Evolutionary conservation across 1,140 invertebrate genomes (phyloP), one percentile per base, ranked within the genome.

Genomic region (Drosophila takahashii): DNA sequence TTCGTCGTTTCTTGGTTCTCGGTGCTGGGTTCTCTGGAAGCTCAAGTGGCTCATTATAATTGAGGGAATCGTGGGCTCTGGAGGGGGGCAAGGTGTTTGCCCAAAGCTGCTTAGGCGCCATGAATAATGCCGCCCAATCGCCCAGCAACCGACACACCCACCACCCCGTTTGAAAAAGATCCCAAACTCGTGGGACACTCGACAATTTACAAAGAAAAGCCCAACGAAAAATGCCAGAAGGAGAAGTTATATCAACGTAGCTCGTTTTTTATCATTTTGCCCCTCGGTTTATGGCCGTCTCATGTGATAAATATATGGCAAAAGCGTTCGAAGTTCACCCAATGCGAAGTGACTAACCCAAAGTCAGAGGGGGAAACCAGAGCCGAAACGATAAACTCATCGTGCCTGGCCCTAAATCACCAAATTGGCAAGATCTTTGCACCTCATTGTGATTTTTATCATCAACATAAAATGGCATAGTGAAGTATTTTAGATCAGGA

Each of bases 11-110:
- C 47, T 51, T 22, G 29, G 32, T 36, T 54, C 16, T 29, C n/a
- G 15, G 26, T 29, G 50, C 16, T 29, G 27, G 42, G 44, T 62
- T 57, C 64, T 52, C 53, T 61, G 60, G 50, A 65, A 75, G 71
- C 80, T 84, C 80, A 83, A 84, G 80, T 83, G 80, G 51, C 75
- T 71, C 75, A 84, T 83, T 83, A 79, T 79, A 64, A 64, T 70
- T 56, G 45, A 50, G 44, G 64, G 27, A 71, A 39, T 67, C 29
- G 60, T 13, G 13, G 37, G 37, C 44, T 50, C 22, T 44, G 54
- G 36, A 29, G 36, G 22, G 15, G 27, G 4, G 50, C 42, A 34
- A 42, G 59, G 66, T 66, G 58, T 57, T 75, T 62, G 39, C 41
- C 58, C 29, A 59, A 77, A 76, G 64, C 73, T 71, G 72, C 45